A percentile compares a stretch with the other conserved stretches of the same genome.
phyloP scores from a whole-genome alignment of 2,888 invertebrate genomes.

The Caenorhabditis sp. region DNA sequence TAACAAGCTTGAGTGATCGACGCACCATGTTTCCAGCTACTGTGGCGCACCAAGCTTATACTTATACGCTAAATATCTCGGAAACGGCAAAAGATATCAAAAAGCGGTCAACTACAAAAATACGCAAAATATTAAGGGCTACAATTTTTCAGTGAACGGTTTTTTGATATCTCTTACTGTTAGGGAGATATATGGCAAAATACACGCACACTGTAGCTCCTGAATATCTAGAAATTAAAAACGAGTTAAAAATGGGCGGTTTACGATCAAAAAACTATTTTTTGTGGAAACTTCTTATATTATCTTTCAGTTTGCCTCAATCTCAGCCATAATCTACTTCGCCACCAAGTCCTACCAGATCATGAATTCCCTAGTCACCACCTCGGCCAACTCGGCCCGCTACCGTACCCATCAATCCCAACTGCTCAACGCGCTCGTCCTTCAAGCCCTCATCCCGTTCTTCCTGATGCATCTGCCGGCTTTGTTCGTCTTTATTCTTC shows the following conservation, averaged over 20 bases:
- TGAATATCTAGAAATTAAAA: not conserved
- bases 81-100: too few relatives aligned
- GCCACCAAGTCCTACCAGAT: slow-evolving; percentile 26
- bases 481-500: slow-evolving; percentile 32
- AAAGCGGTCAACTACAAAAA: too few relatives aligned
- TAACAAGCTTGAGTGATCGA: too few relatives aligned
- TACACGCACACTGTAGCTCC: too few relatives aligned
- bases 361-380: slow-evolving; percentile 28
- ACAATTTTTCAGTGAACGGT: too few relatives aligned
- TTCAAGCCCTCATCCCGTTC: slow-evolving; percentile 44
- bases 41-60: too few relatives aligned
- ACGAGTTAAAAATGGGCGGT: not conserved
- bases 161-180: too few relatives aligned
- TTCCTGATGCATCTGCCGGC: slow-evolving; percentile 43
- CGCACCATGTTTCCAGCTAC: too few relatives aligned
- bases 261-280: not conserved
- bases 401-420: slow-evolving; percentile 28
- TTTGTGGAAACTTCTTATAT: too few relatives aligned
- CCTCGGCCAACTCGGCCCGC: slow-evolving; percentile 23
- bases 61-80: too few relatives aligned
- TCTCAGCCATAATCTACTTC: slow-evolving; percentile 34
- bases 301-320: slow-evolving; percentile 33
- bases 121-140: too few relatives aligned
- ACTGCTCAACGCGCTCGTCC: slow-evolving; percentile 36
- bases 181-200: too few relatives aligned